Conservation (phyloP, 2,888 invertebrate genomes). For the Epinotia demarniana region DNA sequence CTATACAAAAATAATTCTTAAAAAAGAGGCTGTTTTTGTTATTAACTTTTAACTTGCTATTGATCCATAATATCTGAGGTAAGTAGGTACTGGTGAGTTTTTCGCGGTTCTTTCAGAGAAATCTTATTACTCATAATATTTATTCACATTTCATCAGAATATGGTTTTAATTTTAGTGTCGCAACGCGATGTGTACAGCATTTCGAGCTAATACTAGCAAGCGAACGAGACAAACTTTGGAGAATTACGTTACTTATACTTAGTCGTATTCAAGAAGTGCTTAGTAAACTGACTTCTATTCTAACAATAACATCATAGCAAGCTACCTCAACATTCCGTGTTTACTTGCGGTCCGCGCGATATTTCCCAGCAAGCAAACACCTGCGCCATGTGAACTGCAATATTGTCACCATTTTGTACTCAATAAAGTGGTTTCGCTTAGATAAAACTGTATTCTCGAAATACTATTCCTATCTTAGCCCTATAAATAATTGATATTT, state of each 20-base stretch:
- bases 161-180: too few species aligned
- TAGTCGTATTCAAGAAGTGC: background rate
- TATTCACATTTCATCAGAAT: too few species aligned
- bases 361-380: background rate
- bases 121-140: too few species aligned
- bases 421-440: slow-evolving; percentile 39
- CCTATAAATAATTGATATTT: slow-evolving; percentile 84
- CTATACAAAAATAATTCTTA: too few species aligned
- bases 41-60: too few species aligned
- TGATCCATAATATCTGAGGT: too few species aligned
- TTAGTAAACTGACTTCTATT: slow-evolving; percentile 1
- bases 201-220: too few species aligned
- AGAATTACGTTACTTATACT: background rate
- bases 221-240: too few species aligned
- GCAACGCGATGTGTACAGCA: too few species aligned
- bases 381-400: slow-evolving; percentile 14
- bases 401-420: slow-evolving; percentile 34
- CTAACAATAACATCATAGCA: slow-evolving; percentile 3
- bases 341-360: background rate
- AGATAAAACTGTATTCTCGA: slow-evolving; percentile 58
- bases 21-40: too few species aligned
- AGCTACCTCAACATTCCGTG: background rate
- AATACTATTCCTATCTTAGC: slow-evolving; percentile 74
- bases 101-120: too few species aligned
- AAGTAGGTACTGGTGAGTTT: too few species aligned